phyloP scores from a whole-genome alignment of 1,140 invertebrate genomes.

The Ips nitidus region DNA sequence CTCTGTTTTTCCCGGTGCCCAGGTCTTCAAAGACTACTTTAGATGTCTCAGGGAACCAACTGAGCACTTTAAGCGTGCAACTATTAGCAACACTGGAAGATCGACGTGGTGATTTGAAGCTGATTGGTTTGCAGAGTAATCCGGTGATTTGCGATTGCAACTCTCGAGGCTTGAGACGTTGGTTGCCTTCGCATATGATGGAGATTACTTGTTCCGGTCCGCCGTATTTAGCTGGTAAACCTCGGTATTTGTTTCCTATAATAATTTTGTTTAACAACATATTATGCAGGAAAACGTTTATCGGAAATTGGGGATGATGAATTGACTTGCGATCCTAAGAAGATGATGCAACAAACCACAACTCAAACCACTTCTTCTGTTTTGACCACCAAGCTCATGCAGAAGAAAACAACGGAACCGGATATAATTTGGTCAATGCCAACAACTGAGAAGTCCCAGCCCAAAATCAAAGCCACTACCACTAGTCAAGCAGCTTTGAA shows the following conservation, averaged over 20 bases:
- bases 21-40: conserved; percentile 78
- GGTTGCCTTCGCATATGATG: conserved; percentile 66
- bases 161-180: conserved; percentile 72
- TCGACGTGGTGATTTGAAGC: conserved; percentile 68
- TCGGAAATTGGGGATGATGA: conserved; percentile 77
- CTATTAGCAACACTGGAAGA: conserved; percentile 79
- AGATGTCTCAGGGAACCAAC: conserved; percentile 75
- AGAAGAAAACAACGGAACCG: conserved; percentile 68
- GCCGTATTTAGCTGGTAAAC: conserved; percentile 60
- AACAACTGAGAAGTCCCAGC: conserved; percentile 56
- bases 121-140: conserved; percentile 73
- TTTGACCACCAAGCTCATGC: conserved; percentile 53
- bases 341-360: conserved; percentile 57
- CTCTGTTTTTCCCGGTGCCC: conserved; percentile 85
- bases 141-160: conserved; percentile 86
- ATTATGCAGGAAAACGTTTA: conserved; percentile 53
- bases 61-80: conserved; percentile 73
- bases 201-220: conserved; percentile 69
- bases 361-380: conserved; percentile 48
- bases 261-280: conserved; percentile 46
- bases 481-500: conserved; percentile 63
- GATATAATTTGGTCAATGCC: conserved; percentile 86
- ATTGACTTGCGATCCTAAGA: conserved; percentile 70
- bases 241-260: conserved; percentile 29
- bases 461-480: conserved; percentile 57